Percentiles rank a stretch among this genome's conserved stretches.
Conservation (phyloP, 2,797 vertebrate species). For the Acanthurus leucopareius region DNA sequence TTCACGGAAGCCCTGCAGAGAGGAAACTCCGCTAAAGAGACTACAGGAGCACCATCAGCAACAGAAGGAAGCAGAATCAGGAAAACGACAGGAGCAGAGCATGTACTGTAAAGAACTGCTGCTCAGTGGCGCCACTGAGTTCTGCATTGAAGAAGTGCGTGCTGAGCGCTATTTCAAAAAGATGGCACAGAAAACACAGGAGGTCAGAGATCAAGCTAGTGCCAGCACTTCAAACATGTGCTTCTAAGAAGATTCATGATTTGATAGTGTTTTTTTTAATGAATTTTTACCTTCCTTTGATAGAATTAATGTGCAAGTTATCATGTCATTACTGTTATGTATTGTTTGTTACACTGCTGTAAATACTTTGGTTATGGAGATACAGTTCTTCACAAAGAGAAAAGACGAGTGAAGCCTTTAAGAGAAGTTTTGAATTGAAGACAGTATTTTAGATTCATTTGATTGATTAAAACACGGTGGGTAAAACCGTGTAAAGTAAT, state of each 20-base stretch:
- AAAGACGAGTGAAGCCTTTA: neutral
- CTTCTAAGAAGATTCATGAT: neutral
- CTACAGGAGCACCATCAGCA: slow-evolving; percentile 89
- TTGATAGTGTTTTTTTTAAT: neutral
- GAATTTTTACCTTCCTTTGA: neutral
- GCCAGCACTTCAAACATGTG: slow-evolving; percentile 37
- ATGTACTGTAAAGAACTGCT: slow-evolving; percentile 97
- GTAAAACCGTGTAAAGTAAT: neutral
- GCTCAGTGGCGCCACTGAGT: slow-evolving; percentile 92
- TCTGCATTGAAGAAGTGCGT: slow-evolving; percentile 95
- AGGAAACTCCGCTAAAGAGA: slow-evolving; percentile 91
- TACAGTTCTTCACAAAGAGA: slow-evolving; percentile 1
- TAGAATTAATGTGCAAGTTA: neutral
- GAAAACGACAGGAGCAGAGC: slow-evolving; percentile 86
- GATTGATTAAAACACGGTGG: neutral
- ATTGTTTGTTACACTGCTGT: slow-evolving; percentile 40
- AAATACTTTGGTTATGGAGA: slow-evolving; percentile 23
- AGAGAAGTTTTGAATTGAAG: slow-evolving; percentile 20
- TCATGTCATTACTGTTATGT: slow-evolving; percentile 25
- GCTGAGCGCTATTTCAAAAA: slow-evolving; percentile 93
- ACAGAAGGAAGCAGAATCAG: slow-evolving; percentile 80
- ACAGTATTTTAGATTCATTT: neutral
- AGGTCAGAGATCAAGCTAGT: slow-evolving; percentile 12
- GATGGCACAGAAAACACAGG: slow-evolving; percentile 67
- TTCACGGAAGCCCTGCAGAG: slow-evolving; percentile 87